Conservation (phyloP, 2,888 invertebrate genomes). For the Aphrophora alni region DNA sequence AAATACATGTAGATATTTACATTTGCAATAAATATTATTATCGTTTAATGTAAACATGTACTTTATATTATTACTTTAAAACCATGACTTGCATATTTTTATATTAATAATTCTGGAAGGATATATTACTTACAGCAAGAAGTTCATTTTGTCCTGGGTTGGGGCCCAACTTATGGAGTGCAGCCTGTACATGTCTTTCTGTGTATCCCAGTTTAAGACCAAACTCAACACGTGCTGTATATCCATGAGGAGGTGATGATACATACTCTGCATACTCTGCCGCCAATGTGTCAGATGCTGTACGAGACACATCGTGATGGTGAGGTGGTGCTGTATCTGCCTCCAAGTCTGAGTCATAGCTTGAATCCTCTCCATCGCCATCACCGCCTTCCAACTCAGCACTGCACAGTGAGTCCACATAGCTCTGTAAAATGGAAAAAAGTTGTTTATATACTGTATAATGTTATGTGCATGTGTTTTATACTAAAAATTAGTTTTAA, state of each 20-base stretch:
- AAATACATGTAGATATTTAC: no score
- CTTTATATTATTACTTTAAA: no score
- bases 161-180: conserved; percentile 82
- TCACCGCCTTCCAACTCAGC: conserved; percentile 53
- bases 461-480: no score
- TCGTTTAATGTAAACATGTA: no score
- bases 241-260: conserved; percentile 56
- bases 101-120: no score
- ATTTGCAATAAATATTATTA: no score
- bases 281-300: conserved; percentile 82
- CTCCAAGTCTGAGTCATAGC: conserved; percentile 85
- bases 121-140: conserved; percentile 68
- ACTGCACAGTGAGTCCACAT: conserved; percentile 69
- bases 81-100: no score
- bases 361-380: conserved; percentile 73
- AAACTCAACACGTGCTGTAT: conserved; percentile 79
- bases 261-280: conserved; percentile 88
- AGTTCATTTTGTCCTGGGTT: conserved; percentile 87
- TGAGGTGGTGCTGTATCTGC: conserved; percentile 64
- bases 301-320: conserved; percentile 81
- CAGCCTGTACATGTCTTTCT: conserved; percentile 82
- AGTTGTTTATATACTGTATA: no score
- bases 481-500: no score
- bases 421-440: conserved; percentile 73
- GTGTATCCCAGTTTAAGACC: conserved; percentile 92